phyloP scores from a whole-genome alignment of 64 coral and sea anemone species.

The Montipora sp. region DNA sequence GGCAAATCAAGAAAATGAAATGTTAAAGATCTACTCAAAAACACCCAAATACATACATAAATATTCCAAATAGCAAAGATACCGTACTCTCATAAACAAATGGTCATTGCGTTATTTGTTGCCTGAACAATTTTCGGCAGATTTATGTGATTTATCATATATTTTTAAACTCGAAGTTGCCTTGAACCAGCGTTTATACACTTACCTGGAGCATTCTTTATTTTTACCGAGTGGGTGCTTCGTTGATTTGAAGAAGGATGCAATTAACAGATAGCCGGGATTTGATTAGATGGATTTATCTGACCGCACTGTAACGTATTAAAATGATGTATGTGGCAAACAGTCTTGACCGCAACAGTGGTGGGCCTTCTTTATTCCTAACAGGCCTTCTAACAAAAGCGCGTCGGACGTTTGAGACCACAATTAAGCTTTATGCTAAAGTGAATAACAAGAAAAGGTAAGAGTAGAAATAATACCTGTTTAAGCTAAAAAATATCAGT shows the following conservation, averaged over 20 bases:
- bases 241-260: neutral
- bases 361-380: neutral
- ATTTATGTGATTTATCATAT: neutral
- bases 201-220: neutral
- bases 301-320: slow-evolving; percentile 13
- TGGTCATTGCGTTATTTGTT: no score
- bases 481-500: no score
- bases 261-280: neutral
- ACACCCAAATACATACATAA: no score
- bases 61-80: no score
- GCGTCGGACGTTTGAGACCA: neutral
- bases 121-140: neutral
- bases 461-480: no score
- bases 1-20: no score
- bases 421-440: neutral
- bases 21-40: no score
- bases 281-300: neutral
- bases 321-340: neutral
- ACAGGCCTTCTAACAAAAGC: neutral
- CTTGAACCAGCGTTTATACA: neutral
- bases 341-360: neutral
- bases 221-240: neutral
- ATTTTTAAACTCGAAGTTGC: neutral
- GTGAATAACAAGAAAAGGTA: neutral
- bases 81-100: no score